Evolutionary conservation across 2,113 vertebrate species (phyloP).

Genomic region (Ophthalmolycus amberensis): DNA sequence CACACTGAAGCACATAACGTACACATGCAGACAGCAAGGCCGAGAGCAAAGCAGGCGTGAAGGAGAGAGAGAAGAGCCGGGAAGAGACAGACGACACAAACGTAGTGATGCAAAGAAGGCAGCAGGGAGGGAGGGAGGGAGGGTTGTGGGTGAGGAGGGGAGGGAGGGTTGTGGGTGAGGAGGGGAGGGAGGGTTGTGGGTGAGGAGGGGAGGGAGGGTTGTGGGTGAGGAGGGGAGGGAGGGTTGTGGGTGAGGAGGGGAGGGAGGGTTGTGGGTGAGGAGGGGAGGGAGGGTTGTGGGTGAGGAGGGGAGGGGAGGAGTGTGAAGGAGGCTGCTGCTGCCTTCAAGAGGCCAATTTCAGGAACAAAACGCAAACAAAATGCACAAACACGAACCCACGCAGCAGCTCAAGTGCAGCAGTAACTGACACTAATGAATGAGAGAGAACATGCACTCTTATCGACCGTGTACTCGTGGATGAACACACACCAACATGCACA

Average conservation of each 20-base stretch:
- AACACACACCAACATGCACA: neutral
- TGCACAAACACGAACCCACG: neutral
- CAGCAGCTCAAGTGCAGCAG: neutral
- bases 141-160: no score
- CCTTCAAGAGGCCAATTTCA: constrained; percentile 5
- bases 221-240: neutral
- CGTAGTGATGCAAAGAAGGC: neutral
- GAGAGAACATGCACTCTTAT: neutral
- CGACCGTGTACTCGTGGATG: no score
- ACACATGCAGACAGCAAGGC: neutral
- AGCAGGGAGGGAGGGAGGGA: neutral
- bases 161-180: neutral
- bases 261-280: no score
- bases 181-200: neutral
- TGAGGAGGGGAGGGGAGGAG: neutral
- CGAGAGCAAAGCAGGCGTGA: neutral
- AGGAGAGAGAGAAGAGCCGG: neutral
- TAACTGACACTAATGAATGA: constrained; percentile 18
- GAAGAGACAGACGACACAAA: neutral
- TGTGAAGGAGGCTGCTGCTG: neutral
- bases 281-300: neutral
- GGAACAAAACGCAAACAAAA: neutral
- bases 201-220: neutral
- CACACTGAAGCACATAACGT: neutral
- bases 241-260: no score